Evolutionary conservation across 2,113 vertebrate species (phyloP).

Genomic region (Bungarus multicinctus): DNA sequence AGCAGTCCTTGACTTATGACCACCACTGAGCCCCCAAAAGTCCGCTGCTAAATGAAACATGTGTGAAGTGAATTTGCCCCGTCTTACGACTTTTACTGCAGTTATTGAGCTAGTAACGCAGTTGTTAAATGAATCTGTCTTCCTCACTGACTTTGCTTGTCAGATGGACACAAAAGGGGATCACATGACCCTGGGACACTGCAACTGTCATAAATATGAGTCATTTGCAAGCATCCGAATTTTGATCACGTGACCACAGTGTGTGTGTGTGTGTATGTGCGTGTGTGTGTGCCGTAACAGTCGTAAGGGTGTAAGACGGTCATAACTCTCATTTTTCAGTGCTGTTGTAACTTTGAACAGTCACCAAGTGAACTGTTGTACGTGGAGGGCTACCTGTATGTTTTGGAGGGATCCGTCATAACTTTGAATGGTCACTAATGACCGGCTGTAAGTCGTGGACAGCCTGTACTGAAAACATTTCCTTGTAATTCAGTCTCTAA

Average conservation of each 20-base stretch:
- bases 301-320: not conserved
- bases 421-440: not conserved
- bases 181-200: not conserved
- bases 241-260: not conserved
- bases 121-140: not conserved
- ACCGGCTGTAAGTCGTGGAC: not conserved
- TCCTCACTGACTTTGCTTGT: not conserved
- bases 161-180: not conserved
- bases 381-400: not conserved
- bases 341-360: not conserved
- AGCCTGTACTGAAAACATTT: not conserved
- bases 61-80: not conserved
- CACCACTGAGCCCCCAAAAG: not conserved
- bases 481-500: not conserved
- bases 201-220: not conserved
- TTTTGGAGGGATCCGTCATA: not conserved
- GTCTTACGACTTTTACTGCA: not conserved
- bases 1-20: not conserved
- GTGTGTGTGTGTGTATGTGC: too few species aligned
- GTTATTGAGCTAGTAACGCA: not conserved
- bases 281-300: not conserved
- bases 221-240: not conserved
- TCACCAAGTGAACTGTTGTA: not conserved
- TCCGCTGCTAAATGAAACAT: not conserved
- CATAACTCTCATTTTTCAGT: not conserved